Conservation (phyloP, 1,140 invertebrate species). For the Magallana angulata region DNA sequence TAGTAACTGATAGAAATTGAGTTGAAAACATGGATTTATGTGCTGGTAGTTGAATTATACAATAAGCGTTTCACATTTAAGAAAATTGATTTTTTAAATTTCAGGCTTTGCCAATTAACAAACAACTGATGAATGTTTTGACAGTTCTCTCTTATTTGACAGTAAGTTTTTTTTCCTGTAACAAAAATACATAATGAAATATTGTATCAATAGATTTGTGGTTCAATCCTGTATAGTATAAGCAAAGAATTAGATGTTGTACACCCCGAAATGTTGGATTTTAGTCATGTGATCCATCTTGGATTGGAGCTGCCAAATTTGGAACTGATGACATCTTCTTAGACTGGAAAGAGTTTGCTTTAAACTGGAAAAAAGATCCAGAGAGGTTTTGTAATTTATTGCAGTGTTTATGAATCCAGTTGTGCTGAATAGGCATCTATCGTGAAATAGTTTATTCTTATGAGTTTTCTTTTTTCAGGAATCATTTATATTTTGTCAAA, state of each 20-base stretch:
- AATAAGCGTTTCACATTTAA: background rate
- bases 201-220: no score
- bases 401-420: no score
- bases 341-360: conserved; percentile 54
- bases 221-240: no score
- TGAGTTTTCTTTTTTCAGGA: background rate
- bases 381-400: background rate
- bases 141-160: conserved; percentile 59
- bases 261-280: background rate
- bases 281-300: conserved; percentile 50
- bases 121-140: conserved; percentile 63
- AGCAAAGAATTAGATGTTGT: no score
- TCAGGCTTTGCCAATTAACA: conserved; percentile 67
- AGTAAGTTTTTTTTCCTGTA: conserved; percentile 43
- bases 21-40: no score
- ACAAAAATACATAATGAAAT: no score
- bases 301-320: conserved; percentile 63
- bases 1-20: no score
- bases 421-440: no score
- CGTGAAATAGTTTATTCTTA: background rate
- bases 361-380: conserved; percentile 13
- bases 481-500: conserved; percentile 68
- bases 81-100: conserved; percentile 20
- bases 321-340: conserved; percentile 68
- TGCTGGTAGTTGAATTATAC: background rate